Evolutionary conservation across 2,888 invertebrate species (phyloP).

Genomic region (Ligdia adustata): DNA sequence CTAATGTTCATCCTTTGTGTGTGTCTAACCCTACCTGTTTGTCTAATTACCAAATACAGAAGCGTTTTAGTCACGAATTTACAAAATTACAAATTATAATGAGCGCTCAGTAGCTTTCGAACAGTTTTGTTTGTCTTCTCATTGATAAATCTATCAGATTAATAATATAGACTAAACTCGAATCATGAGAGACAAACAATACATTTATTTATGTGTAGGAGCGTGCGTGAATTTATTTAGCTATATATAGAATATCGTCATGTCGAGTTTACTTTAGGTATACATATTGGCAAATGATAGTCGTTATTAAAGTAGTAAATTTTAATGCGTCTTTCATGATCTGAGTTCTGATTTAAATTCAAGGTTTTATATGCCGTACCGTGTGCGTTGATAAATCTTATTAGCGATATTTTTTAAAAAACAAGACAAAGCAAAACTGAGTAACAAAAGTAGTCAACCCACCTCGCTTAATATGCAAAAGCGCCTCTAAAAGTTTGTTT

Average conservation of each 20-base stretch:
- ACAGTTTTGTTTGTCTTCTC: conserved; percentile 80
- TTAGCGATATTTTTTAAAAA: conserved; percentile 56
- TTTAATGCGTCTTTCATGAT: conserved; percentile 67
- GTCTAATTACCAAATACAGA: conserved; percentile 73
- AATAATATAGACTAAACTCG: conserved; percentile 58
- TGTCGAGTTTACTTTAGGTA: conserved; percentile 6
- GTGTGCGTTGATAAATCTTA: conserved; percentile 54
- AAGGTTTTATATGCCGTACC: conserved; percentile 56
- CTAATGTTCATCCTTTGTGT: conserved; percentile 96
- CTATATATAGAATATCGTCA: conserved; percentile 14
- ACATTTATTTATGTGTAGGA: conserved; percentile 23
- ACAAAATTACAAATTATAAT: conserved; percentile 60
- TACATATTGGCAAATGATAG: conserved; percentile 12
- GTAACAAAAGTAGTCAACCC: conserved; percentile 81
- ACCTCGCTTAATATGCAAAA: conserved; percentile 84
- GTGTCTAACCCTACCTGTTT: conserved; percentile 89
- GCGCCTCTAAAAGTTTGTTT: conserved; percentile 84
- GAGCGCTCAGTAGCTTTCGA: conserved; percentile 75
- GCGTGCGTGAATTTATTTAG: conserved; percentile 24
- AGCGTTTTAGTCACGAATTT: conserved; percentile 63
- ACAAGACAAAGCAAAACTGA: conserved; percentile 82
- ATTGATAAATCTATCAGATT: conserved; percentile 51
- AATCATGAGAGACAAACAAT: conserved; percentile 68
- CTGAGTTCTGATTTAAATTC: conserved; percentile 58
- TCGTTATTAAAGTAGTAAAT: conserved; percentile 21